phyloP scores from a whole-genome alignment of 2,888 invertebrate species.

The Leptopterna dolabrata region DNA sequence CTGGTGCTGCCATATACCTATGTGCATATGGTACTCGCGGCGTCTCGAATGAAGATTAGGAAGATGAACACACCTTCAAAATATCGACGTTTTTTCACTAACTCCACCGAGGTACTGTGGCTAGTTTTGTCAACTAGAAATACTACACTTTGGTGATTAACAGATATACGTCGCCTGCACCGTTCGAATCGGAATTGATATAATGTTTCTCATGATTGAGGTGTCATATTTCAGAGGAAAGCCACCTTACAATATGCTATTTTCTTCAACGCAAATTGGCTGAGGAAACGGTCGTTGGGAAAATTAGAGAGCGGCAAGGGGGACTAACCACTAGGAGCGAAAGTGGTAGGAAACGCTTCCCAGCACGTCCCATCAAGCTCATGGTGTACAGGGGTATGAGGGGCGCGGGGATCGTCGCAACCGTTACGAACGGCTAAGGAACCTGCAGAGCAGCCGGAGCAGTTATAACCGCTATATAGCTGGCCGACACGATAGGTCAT shows the following conservation, averaged over 20 bases:
- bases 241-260: background rate
- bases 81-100: no score
- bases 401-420: background rate
- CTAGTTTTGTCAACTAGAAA: no score
- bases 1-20: no score
- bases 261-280: background rate
- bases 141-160: no score
- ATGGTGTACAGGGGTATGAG: background rate
- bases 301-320: background rate
- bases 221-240: background rate
- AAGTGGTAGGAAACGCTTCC: background rate
- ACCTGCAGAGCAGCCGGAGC: background rate
- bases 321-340: background rate
- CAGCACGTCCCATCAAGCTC: background rate
- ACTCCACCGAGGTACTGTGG: no score
- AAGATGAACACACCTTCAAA: no score
- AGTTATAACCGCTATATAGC: background rate
- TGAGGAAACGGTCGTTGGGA: background rate
- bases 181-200: no score
- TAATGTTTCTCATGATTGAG: background rate
- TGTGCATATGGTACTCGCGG: no score
- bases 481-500: no score
- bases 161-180: no score
- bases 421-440: background rate
- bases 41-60: no score